Base-by-base conservation (phyloP, 2,113 vertebrate species). In the Stegastes partitus region DNA sequence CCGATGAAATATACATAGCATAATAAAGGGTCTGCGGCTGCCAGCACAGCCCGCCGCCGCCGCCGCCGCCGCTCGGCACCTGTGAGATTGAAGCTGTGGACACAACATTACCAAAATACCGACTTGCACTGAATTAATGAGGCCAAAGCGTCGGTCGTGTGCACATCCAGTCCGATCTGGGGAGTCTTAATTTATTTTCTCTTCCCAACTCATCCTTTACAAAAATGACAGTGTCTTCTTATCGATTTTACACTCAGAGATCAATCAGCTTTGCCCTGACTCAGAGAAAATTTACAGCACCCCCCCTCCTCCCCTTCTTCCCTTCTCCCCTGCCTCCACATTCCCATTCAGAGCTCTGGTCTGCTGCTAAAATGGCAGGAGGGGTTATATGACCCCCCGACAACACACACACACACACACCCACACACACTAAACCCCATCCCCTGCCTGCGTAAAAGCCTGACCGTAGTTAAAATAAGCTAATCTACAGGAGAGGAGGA, bases 151-250 rank as follows among this genome's bases (percentile, higher is more conserved):
- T 75, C 72, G 37, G 81, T 57, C 31, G 56, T 84, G 85, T 79
- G 80, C 80, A 74, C 83, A 81, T 88, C 77, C 78, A 74, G 70
- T 64, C 68, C 64, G 82, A 92, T 96, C 95, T 94, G 95, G 95
- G 86, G 96, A 98, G 96, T 97, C 97, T 96, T 98, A 94, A 98
- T 99, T 98, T 98, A 98, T 98, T 98, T 98, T 96, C 95, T 95
- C 96, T 96, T 69, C 95, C 96, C 93, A 94, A 95, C 95, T 97
- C 97, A 98, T 98, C 96, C 95, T 97, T 99, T 98, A 98, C 96
- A 97, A 97, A 99, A 97, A 99, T 99, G 97, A 98, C 97, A 98
- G 96, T 95, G 96, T 97, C 97, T 96, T 95, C 96, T 96, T 97
- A 99, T 99, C 93, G 97, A 99, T 99, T 97, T 97, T 96, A 97